A percentile compares a stretch with the other conserved stretches of the same genome.
Conservation (phyloP, 2,888 invertebrate species). For the Plemyria rubiginata region DNA sequence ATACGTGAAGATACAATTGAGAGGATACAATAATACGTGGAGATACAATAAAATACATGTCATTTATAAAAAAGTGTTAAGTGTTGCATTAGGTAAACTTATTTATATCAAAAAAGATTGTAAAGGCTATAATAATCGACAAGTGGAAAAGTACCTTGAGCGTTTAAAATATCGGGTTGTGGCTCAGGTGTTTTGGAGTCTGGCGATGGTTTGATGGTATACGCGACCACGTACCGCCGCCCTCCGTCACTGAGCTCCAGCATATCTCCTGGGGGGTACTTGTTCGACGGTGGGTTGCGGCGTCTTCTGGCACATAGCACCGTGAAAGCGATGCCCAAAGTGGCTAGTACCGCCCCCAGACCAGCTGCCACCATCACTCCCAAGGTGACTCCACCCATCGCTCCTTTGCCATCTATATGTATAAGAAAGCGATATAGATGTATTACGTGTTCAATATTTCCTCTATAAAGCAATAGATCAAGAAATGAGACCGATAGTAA, state of each 20-base stretch:
- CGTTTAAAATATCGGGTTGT: slow-evolving; percentile 92
- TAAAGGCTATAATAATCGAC: neutral
- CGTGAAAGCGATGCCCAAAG: slow-evolving; percentile 65
- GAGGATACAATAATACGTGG: too few species aligned
- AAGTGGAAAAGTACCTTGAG: slow-evolving; percentile 82
- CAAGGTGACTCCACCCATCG: slow-evolving; percentile 89
- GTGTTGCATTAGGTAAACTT: too few species aligned
- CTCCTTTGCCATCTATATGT: slow-evolving; percentile 87
- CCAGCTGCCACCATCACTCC: slow-evolving; percentile 84
- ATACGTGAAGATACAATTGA: too few species aligned
- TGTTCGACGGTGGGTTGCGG: slow-evolving; percentile 70
- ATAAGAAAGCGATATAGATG: neutral
- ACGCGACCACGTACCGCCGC: slow-evolving; percentile 93
- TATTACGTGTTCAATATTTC: too few species aligned
- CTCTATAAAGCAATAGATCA: too few species aligned
- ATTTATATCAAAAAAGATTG: too few species aligned
- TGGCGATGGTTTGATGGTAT: slow-evolving; percentile 90
- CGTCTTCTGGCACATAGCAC: slow-evolving; percentile 67
- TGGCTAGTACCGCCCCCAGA: slow-evolving; percentile 65
- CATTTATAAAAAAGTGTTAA: too few species aligned
- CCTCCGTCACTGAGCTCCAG: slow-evolving; percentile 91
- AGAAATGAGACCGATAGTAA: too few species aligned
- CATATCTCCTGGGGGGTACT: slow-evolving; percentile 79
- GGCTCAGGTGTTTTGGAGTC: slow-evolving; percentile 85
- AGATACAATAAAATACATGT: too few species aligned